phyloP scores from a whole-genome alignment of 2,113 vertebrate genomes.

The Siniperca knerii region DNA sequence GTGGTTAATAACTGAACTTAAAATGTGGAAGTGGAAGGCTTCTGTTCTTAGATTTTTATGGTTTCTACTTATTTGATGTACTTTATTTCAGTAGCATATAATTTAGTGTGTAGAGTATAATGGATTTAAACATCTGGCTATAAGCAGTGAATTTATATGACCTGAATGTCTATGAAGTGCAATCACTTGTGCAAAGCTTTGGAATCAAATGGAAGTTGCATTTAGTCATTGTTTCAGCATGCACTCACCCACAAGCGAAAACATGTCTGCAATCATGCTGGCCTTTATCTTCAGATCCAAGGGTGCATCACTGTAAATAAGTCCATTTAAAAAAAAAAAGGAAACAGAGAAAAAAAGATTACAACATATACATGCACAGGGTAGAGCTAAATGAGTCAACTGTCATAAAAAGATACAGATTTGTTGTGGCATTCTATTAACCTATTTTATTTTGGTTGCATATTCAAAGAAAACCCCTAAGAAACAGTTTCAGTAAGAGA shows the following conservation, averaged over 20 bases:
- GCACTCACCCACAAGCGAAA: slow-evolving; percentile 97
- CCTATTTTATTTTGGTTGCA: background rate
- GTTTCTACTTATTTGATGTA: background rate
- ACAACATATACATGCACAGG: background rate
- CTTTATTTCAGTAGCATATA: background rate
- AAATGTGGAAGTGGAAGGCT: background rate
- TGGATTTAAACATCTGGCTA: background rate
- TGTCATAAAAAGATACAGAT: slow-evolving; percentile 39
- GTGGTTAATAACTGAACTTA: background rate
- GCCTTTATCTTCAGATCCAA: slow-evolving; percentile 99
- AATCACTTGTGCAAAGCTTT: slow-evolving; percentile 19
- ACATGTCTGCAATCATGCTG: slow-evolving; percentile 99
- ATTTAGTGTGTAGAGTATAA: background rate
- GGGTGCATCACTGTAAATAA: slow-evolving; percentile 91
- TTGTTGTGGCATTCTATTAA: slow-evolving; percentile 6
- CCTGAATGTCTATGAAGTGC: slow-evolving; percentile 7
- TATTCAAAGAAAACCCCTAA: slow-evolving; percentile 31
- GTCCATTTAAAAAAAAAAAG: slow-evolving; percentile 2
- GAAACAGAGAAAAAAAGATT: slow-evolving; percentile 20
- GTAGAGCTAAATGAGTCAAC: slow-evolving; percentile 20
- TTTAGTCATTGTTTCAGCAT: slow-evolving; percentile 39
- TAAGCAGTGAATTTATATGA: slow-evolving; percentile 10
- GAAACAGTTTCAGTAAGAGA: slow-evolving; percentile 12
- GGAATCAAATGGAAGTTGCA: slow-evolving; percentile 22
- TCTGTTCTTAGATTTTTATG: background rate